Evolutionary conservation across 2,797 vertebrate genomes (phyloP), one percentile per base, ranked within the genome.

Genomic region (Notolepis coatsorum): DNA sequence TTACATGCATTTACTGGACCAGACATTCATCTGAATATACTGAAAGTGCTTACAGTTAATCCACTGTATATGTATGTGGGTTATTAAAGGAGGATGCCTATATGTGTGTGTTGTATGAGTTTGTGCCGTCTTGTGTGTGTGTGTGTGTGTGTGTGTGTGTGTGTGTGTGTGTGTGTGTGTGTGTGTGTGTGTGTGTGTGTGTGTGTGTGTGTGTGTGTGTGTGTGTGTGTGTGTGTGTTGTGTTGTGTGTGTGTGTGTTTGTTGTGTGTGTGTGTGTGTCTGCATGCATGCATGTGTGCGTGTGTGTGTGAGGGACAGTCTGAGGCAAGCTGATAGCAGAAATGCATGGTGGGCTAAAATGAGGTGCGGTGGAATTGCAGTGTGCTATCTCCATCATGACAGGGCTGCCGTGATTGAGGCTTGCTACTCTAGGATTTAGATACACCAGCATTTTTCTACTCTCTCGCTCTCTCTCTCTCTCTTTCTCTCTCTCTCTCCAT

Each of bases 281-380:
- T 23, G 54, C 42, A 20, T 20, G 42, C 75, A 73, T 75, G 43
- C 45, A 28, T 42, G 49, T 55, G 45, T 61, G 61, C 55, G 41
- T 50, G 48, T 62, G 38, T 61, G 72, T 72, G 33, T 55, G 53
- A 54, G 66, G 75, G 77, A 69, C 58, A 21, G 78, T 78, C 86
- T 89, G 88, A 87, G 79, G 79, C 77, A 60, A 80, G 80, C 85
- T 87, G 89, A 92, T 92, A 93, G 85, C 86, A 91, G 87, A 92
- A 92, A 77, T 92, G 92, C 91, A 87, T 78, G 77, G 90, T 89
- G 89, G 86, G 90, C 89, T 89, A 86, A 90, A 91, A 79, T 55
- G 75, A 86, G 87, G 73, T 81, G 87, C 80, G 72, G 82, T 78
- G 82, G 88, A 87, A 87, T 89, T 87, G 86, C 83, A 78, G 77